Percentiles rank a stretch among this genome's conserved stretches.
These are phyloP conservation scores for Petrolisthes manimaculis DNA, from an alignment of 2,888 invertebrate genomes.

Conservation along the genomic window DNA sequence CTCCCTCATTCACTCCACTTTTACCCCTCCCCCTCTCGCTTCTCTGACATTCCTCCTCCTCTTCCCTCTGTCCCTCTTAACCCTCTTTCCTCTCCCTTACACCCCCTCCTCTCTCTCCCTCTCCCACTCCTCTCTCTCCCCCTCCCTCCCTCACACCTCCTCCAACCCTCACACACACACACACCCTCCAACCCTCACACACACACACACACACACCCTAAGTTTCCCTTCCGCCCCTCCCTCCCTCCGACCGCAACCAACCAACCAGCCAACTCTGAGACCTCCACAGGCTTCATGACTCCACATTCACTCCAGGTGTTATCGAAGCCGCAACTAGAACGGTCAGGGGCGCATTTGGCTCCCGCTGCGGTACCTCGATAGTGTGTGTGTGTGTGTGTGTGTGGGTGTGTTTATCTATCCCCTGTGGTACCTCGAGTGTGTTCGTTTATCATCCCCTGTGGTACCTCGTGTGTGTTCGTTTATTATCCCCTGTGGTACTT, in stretches of 20 bases:
- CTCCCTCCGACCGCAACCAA: conserved; percentile 1
- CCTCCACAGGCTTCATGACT: background rate
- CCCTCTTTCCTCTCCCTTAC: background rate
- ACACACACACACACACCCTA: background rate
- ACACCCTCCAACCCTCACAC: background rate
- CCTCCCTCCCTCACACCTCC: background rate
- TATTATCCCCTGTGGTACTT: background rate
- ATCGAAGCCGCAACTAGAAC: background rate
- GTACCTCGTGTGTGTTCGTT: no score
- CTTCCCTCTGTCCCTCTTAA: background rate
- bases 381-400: background rate
- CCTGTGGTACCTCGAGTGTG: background rate
- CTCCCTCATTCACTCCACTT: background rate
- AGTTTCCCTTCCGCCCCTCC: conserved; percentile 6
- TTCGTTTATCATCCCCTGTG: no score
- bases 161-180: background rate
- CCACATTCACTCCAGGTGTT: conserved; percentile 16
- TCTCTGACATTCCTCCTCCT: background rate
- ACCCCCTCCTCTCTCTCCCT: background rate
- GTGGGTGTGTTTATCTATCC: no score
- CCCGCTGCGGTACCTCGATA: background rate
- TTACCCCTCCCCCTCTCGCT: background rate
- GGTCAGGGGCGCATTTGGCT: background rate
- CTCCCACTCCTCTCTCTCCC: background rate
- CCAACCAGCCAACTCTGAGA: background rate